A percentile compares a stretch with the other conserved stretches of the same genome.
Conservation (phyloP, 2,113 vertebrate species). For the Sinosuthora webbiana region DNA sequence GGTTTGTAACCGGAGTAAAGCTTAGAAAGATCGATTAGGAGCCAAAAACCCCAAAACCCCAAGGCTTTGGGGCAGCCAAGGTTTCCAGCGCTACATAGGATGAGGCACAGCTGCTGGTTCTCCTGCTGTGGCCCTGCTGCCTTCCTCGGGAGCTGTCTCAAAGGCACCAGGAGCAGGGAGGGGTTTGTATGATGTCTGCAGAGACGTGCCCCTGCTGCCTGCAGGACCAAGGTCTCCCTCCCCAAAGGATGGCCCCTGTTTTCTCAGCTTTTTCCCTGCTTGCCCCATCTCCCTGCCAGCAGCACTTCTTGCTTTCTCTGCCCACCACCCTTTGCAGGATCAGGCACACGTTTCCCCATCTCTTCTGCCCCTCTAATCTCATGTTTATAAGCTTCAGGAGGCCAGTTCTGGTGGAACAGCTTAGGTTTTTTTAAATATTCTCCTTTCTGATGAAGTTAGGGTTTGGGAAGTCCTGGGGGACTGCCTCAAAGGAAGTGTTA, state of each 20-base stretch:
- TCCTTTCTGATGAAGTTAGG: constrained; percentile 15
- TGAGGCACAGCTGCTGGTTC: not conserved
- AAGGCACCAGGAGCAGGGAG: not conserved
- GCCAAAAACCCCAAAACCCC: not conserved
- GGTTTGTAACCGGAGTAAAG: not conserved
- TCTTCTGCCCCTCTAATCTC: not conserved
- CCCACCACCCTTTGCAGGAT: not conserved
- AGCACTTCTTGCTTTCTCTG: not conserved
- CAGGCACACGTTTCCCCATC: not conserved
- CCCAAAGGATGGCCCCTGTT: not conserved
- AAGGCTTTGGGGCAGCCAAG: not conserved
- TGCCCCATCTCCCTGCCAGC: not conserved
- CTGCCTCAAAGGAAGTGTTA: constrained; percentile 33
- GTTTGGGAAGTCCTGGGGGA: not conserved
- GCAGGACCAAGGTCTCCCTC: not conserved
- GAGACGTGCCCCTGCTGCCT: not conserved
- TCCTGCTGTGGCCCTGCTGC: not conserved
- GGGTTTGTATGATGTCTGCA: not conserved
- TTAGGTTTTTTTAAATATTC: not conserved
- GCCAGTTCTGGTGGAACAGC: not conserved
- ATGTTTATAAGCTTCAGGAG: constrained; percentile 13
- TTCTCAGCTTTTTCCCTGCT: not conserved
- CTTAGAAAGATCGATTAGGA: not conserved
- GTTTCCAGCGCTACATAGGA: not conserved
- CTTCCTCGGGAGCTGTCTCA: not conserved